Percentiles rank a stretch among this genome's conserved stretches.
Conservation (phyloP, 1,140 invertebrate genomes). For the Tenebrio molitor region DNA sequence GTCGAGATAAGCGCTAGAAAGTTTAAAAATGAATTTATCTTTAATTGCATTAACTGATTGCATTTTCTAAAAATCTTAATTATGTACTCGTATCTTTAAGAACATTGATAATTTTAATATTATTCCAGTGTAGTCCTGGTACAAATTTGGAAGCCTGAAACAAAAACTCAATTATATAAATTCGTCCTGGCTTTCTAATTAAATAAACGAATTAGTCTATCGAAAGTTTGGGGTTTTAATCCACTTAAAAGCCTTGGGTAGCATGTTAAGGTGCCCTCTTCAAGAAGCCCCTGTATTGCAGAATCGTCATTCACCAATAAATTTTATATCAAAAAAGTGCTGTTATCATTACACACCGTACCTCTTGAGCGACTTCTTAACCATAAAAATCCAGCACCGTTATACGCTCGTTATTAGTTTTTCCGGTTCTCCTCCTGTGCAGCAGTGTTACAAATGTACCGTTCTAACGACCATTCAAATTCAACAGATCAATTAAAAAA, state of each 20-base stretch:
- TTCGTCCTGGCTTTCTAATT: background rate
- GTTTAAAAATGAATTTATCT: too few species aligned
- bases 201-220: constrained; percentile 13
- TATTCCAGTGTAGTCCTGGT: too few species aligned
- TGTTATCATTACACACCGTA: background rate
- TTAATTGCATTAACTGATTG: too few species aligned
- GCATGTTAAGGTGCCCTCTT: too few species aligned
- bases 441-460: constrained; percentile 16
- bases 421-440: background rate
- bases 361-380: background rate
- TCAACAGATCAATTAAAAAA: constrained; percentile 1
- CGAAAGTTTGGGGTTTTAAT: constrained; percentile 10
- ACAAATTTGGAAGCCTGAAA: too few species aligned
- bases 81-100: too few species aligned
- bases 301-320: too few species aligned
- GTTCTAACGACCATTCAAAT: constrained; percentile 27
- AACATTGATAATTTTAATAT: too few species aligned
- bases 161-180: background rate
- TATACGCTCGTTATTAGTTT: constrained; percentile 28
- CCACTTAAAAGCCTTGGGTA: constrained; percentile 1
- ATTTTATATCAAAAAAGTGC: background rate
- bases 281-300: too few species aligned
- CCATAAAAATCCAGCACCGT: constrained; percentile 8
- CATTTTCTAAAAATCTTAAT: too few species aligned
- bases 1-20: too few species aligned